Evolutionary conservation across 2,888 invertebrate species (phyloP).

Genomic region (Polia nebulosa): DNA sequence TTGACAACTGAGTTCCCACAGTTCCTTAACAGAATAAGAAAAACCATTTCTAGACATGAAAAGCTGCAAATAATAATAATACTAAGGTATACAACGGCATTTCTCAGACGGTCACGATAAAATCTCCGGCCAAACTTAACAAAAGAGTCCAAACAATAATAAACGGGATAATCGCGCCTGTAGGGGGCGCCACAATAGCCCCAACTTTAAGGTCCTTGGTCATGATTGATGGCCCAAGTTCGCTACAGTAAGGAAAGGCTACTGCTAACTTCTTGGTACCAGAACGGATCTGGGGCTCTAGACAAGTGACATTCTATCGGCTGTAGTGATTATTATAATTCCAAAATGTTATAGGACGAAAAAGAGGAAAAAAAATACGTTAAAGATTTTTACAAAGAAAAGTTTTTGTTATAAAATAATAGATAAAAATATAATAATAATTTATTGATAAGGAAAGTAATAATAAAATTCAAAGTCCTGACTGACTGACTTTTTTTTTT

Average conservation of each 20-base stretch:
- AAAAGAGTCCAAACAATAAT: constrained; percentile 72
- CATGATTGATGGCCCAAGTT: constrained; percentile 71
- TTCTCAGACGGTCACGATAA: constrained; percentile 56
- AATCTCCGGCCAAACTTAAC: constrained; percentile 61
- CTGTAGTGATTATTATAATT: too few relatives aligned
- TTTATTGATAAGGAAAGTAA: too few relatives aligned
- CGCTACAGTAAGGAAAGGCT: constrained; percentile 24
- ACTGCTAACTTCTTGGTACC: constrained; percentile 19
- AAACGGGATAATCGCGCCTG: constrained; percentile 66
- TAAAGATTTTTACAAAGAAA: too few relatives aligned
- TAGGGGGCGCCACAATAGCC: constrained; percentile 66
- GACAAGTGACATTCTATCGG: not conserved
- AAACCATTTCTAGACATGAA: not conserved
- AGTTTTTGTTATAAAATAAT: too few relatives aligned
- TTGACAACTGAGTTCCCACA: too few relatives aligned
- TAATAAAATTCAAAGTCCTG: too few relatives aligned
- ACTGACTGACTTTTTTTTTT: too few relatives aligned
- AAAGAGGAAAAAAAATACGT: too few relatives aligned
- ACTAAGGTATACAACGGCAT: constrained; percentile 9
- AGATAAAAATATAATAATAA: too few relatives aligned
- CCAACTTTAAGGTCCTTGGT: constrained; percentile 70
- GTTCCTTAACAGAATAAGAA: too few relatives aligned
- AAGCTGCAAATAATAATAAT: not conserved
- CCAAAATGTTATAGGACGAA: not conserved
- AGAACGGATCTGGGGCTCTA: not conserved